phyloP scores from a whole-genome alignment of 2,888 invertebrate genomes.

The Petrolisthes cinctipes region DNA sequence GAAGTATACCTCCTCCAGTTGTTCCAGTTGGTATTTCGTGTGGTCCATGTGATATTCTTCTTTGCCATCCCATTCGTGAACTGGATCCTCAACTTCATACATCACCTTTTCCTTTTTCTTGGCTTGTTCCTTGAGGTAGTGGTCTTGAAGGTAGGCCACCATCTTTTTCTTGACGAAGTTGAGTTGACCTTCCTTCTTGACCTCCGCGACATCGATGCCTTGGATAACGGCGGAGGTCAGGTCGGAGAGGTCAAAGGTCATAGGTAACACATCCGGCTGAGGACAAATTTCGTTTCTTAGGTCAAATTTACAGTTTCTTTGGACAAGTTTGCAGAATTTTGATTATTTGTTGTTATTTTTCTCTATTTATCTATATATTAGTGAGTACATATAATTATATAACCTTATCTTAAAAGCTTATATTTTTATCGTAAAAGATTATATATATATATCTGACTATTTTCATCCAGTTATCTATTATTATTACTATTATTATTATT shows the following conservation, averaged over 20 bases:
- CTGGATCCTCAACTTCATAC: neutral
- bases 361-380: no score
- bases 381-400: no score
- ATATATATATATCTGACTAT: no score
- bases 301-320: neutral
- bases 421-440: no score
- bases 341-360: no score
- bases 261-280: slow-evolving; percentile 7
- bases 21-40: neutral
- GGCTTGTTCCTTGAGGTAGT: neutral
- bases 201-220: neutral
- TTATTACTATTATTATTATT: neutral
- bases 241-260: neutral
- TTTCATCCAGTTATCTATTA: neutral
- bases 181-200: neutral
- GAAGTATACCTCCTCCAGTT: neutral
- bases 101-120: neutral
- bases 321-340: no score
- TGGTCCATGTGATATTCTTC: neutral
- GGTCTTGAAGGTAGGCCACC: neutral
- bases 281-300: neutral
- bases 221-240: neutral
- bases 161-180: neutral
- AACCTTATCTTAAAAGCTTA: no score
- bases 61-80: neutral